Percentiles rank a stretch among this genome's conserved stretches.
These are phyloP conservation scores for Sinhomidia bicolor DNA, from an alignment of 2,888 invertebrate species.

Conservation along the genomic window DNA sequence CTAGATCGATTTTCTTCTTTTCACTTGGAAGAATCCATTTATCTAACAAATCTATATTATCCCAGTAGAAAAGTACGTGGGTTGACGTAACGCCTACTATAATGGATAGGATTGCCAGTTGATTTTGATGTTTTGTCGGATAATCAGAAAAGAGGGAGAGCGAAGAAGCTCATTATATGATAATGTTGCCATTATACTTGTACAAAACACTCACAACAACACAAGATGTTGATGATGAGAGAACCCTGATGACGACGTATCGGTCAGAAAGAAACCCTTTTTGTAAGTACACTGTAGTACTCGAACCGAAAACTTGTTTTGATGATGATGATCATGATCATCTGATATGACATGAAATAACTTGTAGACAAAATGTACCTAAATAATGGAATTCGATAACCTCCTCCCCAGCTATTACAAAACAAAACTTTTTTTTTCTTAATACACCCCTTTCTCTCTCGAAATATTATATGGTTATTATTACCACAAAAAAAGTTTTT, in stretches of 20 bases:
- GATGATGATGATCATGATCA: not conserved
- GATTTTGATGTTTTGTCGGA: conserved; percentile 16
- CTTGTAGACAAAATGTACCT: not conserved
- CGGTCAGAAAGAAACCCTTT: too few relatives aligned
- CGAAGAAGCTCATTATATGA: conserved; percentile 31
- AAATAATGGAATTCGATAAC: not conserved
- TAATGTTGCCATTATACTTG: conserved; percentile 19
- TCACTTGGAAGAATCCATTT: conserved; percentile 8
- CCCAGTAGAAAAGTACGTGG: not conserved
- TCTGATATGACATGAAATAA: not conserved
- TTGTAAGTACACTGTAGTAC: too few relatives aligned
- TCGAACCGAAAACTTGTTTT: too few relatives aligned
- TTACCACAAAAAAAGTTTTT: not conserved
- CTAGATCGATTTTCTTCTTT: conserved; percentile 38
- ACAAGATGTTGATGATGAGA: too few relatives aligned
- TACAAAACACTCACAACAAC: too few relatives aligned
- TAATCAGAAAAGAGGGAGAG: not conserved
- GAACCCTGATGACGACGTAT: too few relatives aligned
- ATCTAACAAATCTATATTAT: not conserved
- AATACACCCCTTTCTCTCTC: too few relatives aligned
- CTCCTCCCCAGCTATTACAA: not conserved
- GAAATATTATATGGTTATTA: not conserved
- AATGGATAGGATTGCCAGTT: not conserved
- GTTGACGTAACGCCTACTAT: not conserved
- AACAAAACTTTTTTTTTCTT: not conserved